These are phyloP conservation scores for Habroteleia sp. DNA, from an alignment of 2,888 invertebrate genomes.

Conservation along the genomic window DNA sequence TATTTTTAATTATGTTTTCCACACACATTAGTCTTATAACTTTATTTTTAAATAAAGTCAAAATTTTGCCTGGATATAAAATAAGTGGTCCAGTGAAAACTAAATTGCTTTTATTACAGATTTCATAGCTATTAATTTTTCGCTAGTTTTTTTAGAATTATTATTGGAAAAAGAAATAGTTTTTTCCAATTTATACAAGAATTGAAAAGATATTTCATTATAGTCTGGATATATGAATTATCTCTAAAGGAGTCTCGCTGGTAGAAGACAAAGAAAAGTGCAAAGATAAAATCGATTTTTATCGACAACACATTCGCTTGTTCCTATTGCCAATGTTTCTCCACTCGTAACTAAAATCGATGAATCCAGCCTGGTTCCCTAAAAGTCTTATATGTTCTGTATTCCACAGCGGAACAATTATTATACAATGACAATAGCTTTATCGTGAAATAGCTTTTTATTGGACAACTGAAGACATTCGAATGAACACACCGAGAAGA, in stretches of 20 bases:
- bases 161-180: no score
- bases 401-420: slow-evolving; percentile 38
- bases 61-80: no score
- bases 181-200: no score
- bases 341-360: slow-evolving; percentile 46
- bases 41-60: no score
- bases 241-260: not conserved
- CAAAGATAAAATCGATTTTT: slow-evolving; percentile 46
- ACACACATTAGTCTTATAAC: no score
- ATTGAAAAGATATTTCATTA: no score
- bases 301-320: slow-evolving; percentile 46
- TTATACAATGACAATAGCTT: slow-evolving; percentile 41
- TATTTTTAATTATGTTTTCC: no score
- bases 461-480: slow-evolving; percentile 44
- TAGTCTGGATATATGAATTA: no score
- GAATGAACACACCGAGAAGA: slow-evolving; percentile 53
- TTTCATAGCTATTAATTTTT: no score
- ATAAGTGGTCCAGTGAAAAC: no score
- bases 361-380: slow-evolving; percentile 19
- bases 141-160: no score
- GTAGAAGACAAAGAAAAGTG: slow-evolving; percentile 40
- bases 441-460: slow-evolving; percentile 24
- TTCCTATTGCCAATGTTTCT: slow-evolving; percentile 40
- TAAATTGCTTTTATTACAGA: no score
- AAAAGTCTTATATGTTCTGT: slow-evolving; percentile 31